Conservation (phyloP, 2,797 vertebrate genomes). For the Catamblyrhynchus diadema region DNA sequence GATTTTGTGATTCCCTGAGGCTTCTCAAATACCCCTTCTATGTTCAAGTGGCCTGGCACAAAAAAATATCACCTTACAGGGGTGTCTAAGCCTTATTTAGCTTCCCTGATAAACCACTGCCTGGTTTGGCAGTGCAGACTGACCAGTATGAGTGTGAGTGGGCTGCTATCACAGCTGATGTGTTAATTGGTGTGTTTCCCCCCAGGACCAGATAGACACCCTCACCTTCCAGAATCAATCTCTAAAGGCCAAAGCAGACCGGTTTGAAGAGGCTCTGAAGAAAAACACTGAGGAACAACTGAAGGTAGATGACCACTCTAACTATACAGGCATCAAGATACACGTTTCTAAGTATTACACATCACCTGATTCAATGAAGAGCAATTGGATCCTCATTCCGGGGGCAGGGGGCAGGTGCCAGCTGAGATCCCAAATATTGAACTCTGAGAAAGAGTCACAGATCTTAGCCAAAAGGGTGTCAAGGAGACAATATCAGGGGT, state of each 20-base stretch:
- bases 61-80: neutral
- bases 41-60: neutral
- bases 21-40: neutral
- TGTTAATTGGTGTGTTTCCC: neutral
- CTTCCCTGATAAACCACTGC: neutral
- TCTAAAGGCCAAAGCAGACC: slow-evolving; percentile 89
- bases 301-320: slow-evolving; percentile 78
- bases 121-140: neutral
- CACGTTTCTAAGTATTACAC: neutral
- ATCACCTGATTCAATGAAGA: accelerated
- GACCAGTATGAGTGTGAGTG: neutral
- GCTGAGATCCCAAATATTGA: neutral
- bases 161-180: neutral
- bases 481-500: neutral
- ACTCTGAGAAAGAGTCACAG: neutral
- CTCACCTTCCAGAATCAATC: slow-evolving; percentile 94
- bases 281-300: slow-evolving; percentile 93
- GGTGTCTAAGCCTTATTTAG: neutral
- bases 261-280: slow-evolving; percentile 94
- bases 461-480: neutral
- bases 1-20: neutral
- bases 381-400: neutral
- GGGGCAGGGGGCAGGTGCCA: neutral
- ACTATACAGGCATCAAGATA: neutral
- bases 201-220: slow-evolving; percentile 94